Evolutionary conservation across 2,797 vertebrate genomes (phyloP).

Genomic region (Malacoraja senta): DNA sequence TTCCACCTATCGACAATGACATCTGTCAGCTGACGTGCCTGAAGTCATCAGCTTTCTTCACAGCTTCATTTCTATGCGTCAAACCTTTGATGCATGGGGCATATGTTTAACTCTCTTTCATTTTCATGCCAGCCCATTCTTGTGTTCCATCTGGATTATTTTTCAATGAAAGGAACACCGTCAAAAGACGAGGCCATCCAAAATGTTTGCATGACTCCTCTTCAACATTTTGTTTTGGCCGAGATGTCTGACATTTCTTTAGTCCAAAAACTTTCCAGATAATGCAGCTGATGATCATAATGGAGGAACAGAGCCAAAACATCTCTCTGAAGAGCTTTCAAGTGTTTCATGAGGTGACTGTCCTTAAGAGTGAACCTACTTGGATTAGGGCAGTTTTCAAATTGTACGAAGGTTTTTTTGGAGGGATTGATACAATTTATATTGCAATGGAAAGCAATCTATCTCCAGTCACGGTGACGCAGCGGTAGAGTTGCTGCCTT

Average conservation of each 20-base stretch:
- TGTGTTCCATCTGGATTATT: conserved; percentile 14
- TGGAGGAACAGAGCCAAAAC: not conserved
- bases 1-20: not conserved
- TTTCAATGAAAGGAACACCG: not conserved
- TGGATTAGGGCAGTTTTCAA: not conserved
- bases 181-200: conserved; percentile 22
- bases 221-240: not conserved
- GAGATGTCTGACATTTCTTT: not conserved
- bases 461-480: not conserved
- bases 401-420: not conserved
- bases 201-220: not conserved
- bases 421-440: not conserved
- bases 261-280: not conserved
- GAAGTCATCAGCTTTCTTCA: conserved; percentile 28
- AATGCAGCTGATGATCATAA: not conserved
- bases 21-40: conserved; percentile 9
- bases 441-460: not conserved
- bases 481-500: too few species aligned
- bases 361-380: not conserved
- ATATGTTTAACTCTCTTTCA: conserved; percentile 12
- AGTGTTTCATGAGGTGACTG: not conserved
- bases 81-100: conserved; percentile 31
- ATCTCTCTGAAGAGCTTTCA: not conserved
- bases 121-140: conserved; percentile 27
- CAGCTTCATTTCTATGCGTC: conserved; percentile 27